Base-by-base conservation (phyloP, 1,140 invertebrate genomes). In the Apis dorsata region DNA sequence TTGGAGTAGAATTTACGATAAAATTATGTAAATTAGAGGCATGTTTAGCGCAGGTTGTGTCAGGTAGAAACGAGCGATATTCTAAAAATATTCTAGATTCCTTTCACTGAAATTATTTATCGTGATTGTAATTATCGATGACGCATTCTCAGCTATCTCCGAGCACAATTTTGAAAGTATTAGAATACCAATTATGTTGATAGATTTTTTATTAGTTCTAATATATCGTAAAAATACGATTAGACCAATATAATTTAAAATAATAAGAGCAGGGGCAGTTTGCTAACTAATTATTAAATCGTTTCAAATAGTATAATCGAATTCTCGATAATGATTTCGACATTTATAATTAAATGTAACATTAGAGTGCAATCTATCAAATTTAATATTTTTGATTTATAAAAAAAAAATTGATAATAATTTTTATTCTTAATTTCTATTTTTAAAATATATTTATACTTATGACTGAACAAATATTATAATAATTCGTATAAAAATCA, bases 1-100 rank as follows among this genome's bases (percentile, higher is more conserved):
- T 19, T 28, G 44, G 17, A 10, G 10, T 19, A 65, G 12, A 49
- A 76, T 76, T 76, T 76, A 76, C 60, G 60, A 76, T 34, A 19
- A 53, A 65, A 65, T 53, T 76, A 76, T 76, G 74, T 65, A 76
- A 53, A 76, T 76, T 10, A 9, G 28, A 65, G 17, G 59, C 59
- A 19, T 12, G 44, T 62, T 24, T 63, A 75, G 63, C n/a, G n/a
- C n/a, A 19, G 63, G 19, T 34, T 28, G 28, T 72, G 24, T 12
- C 70, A 72, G n/a, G n/a, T 75, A 63, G 60, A 65, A 76, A 51
- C 60, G n/a, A 7, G 4, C 24, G 21, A 49, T 34, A 60, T 21
- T 74, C 21, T 49, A 17, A 57, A 71, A 72, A 28, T 57, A 57
- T 44, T 44, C 34, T 72, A 57, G 55, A 71, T 57, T 34, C 70